Evolutionary conservation across 2,888 invertebrate genomes (phyloP), one percentile per base, ranked within the genome.

Genomic region (Suillia variegata): DNA sequence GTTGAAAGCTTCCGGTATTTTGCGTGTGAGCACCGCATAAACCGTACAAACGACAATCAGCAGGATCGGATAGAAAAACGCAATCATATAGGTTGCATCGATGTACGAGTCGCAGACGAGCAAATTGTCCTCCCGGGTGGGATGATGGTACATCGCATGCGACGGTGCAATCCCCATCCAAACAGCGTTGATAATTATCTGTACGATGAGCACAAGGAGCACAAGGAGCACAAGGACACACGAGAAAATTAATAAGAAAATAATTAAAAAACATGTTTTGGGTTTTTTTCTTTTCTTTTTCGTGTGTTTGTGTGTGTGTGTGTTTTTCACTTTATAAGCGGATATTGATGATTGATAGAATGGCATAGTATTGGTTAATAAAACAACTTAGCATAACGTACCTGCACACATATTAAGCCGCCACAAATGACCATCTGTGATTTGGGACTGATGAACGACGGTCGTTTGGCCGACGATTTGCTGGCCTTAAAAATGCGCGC

Each of bases 1-100:
- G 82, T 99, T 98, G 82, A 98, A 99, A 42, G 97, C 97, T 81
- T 98, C 98, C 0, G 98, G 99, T 64, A 98, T 93, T 85, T 98
- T 98, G 67, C 98, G 86, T 0, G 96, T 97, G 50, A 96, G 88
- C 0, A 97, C 90, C 0, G 98, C 98, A 78, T 99, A 98, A 13
- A 98, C 88, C 0, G 98, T 99, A 82, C 98, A 98, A 61, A 95
- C 86, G 15, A 95, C 85, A 71, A 96, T 94, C 54, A 96, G 85
- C 62, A 95, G 85, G 72, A 96, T 95, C 17, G 96, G 96, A 83
- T 96, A 96, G 72, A 90, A 91, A 83, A 98, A 97, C 21, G 94
- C 94, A 70, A 96, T 93, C 88, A 96, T 94, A 76, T 96, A 96
- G 38, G 93, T 93, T 5, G 94, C 94, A 80, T 94, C 93, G 61